Conservation (phyloP, 1,140 invertebrate genomes). For the Ooceraea biroi region DNA sequence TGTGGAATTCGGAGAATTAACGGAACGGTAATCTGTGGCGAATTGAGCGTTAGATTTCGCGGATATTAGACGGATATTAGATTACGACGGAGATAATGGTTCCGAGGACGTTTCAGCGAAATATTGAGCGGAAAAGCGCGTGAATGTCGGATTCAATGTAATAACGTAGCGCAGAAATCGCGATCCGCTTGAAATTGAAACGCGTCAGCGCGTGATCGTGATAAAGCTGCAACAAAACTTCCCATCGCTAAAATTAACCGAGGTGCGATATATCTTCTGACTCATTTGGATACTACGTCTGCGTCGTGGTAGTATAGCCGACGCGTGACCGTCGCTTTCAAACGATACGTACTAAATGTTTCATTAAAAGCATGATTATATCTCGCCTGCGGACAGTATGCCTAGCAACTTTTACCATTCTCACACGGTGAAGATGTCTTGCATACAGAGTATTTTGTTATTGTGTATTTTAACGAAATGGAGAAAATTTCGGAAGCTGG, state of each 20-base stretch:
- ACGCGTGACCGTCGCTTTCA: slow-evolving; percentile 33
- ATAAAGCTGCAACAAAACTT: slow-evolving; percentile 56
- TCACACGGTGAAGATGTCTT: background rate
- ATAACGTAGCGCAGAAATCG: slow-evolving; percentile 2
- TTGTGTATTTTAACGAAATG: background rate
- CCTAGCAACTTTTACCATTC: background rate
- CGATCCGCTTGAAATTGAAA: slow-evolving; percentile 4
- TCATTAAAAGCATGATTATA: slow-evolving; percentile 31
- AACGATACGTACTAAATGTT: slow-evolving; percentile 46
- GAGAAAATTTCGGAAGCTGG: background rate
- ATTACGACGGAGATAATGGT: background rate
- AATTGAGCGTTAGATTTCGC: slow-evolving; percentile 21
- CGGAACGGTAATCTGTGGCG: slow-evolving; percentile 12
- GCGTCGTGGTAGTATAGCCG: background rate
- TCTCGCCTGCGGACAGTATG: background rate
- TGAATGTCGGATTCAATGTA: background rate
- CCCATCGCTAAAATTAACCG: slow-evolving; percentile 48
- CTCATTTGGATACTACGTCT: slow-evolving; percentile 40
- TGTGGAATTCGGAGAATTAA: slow-evolving; percentile 1
- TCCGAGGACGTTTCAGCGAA: background rate
- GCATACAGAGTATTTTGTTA: background rate
- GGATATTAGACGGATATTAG: background rate
- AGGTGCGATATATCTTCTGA: slow-evolving; percentile 49
- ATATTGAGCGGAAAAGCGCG: background rate
- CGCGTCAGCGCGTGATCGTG: background rate